Evolutionary conservation across 2,797 vertebrate genomes (phyloP).

Genomic region (Aphelocoma californica): DNA sequence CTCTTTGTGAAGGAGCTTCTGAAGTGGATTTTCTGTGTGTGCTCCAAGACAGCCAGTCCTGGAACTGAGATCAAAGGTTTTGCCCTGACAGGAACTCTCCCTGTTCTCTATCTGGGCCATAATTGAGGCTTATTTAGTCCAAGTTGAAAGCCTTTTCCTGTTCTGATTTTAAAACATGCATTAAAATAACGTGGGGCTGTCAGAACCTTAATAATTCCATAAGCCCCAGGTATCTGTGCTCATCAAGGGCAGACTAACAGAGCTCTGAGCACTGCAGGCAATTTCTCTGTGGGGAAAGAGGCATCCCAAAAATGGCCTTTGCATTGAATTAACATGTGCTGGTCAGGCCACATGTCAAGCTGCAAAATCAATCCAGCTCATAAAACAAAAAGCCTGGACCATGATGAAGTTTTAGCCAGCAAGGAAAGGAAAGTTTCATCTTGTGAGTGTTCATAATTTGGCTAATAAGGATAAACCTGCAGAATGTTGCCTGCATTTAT

Average conservation of each 20-base stretch:
- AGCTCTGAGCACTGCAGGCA: background rate
- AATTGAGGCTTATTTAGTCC: background rate
- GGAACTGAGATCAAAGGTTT: background rate
- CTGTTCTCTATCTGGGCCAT: background rate
- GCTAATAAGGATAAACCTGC: background rate
- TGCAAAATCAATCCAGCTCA: background rate
- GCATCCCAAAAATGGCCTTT: background rate
- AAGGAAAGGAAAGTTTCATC: background rate
- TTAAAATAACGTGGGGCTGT: background rate
- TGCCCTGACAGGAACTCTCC: background rate
- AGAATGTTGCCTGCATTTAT: background rate
- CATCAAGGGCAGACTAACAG: background rate
- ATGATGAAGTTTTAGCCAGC: background rate
- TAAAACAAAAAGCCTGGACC: background rate
- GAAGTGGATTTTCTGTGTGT: background rate
- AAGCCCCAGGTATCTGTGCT: background rate
- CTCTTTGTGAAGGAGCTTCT: background rate
- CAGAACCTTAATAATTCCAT: background rate
- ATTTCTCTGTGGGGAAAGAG: background rate
- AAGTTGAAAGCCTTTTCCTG: background rate
- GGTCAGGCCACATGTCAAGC: background rate
- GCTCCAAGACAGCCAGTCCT: background rate
- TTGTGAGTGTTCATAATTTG: background rate
- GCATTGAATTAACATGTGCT: background rate
- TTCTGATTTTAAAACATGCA: background rate